Percentiles rank a stretch among this genome's conserved stretches.
These are phyloP conservation scores for Leucoraja erinaceus DNA, from an alignment of 2,113 vertebrate species.

Conservation along the genomic window DNA sequence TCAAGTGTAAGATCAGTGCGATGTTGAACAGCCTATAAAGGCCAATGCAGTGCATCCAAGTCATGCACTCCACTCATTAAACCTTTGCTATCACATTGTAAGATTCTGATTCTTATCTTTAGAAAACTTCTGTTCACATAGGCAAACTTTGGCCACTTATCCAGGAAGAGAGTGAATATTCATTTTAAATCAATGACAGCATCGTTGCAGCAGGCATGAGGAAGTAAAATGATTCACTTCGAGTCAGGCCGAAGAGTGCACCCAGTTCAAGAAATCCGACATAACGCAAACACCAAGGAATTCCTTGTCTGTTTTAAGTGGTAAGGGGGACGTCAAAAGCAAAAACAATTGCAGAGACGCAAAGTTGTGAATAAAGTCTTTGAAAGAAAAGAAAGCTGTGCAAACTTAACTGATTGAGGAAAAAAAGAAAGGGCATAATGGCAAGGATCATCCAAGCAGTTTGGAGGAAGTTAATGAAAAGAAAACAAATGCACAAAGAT, in stretches of 20 bases:
- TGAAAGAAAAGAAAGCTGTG: not conserved
- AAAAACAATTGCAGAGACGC: not conserved
- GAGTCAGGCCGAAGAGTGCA: too few species aligned
- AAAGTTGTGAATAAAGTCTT: not conserved
- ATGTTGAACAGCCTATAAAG: not conserved
- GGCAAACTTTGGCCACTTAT: too few species aligned
- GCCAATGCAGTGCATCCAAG: too few species aligned
- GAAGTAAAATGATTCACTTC: not conserved
- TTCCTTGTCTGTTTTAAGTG: not conserved
- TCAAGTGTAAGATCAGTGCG: too few species aligned
- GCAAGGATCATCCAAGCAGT: not conserved
- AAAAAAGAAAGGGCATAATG: not conserved
- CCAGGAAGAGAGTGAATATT: too few species aligned
- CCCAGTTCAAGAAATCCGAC: not conserved
- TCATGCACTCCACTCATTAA: too few species aligned
- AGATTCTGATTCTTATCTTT: too few species aligned
- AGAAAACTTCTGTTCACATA: too few species aligned
- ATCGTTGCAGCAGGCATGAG: not conserved
- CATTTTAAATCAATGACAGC: too few species aligned
- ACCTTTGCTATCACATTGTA: too few species aligned
- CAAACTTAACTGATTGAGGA: not conserved
- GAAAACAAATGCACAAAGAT: not conserved
- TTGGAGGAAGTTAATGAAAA: not conserved
- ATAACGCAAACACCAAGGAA: not conserved
- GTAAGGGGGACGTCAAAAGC: not conserved